Conservation (phyloP, 2,888 invertebrate genomes). For the Sturmia bella region DNA sequence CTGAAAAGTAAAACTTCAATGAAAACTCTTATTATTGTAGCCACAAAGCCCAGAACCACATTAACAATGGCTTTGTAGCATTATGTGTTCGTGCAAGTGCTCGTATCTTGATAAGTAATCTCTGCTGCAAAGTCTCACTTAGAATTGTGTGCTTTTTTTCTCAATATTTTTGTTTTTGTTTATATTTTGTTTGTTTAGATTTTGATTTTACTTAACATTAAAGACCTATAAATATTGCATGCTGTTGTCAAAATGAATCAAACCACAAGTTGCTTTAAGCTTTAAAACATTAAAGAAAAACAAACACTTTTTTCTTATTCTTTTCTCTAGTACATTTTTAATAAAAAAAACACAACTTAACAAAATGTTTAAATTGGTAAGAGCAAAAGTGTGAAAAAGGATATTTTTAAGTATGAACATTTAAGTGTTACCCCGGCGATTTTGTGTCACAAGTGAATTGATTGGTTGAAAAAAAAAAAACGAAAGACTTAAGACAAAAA, state of each 20-base stretch:
- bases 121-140: conserved; percentile 28
- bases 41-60: too few relatives aligned
- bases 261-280: conserved; percentile 79
- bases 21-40: conserved; percentile 26
- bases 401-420: background rate
- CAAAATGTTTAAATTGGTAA: conserved; percentile 83
- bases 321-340: conserved; percentile 38
- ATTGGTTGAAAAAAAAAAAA: conserved; percentile 6
- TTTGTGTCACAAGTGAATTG: conserved; percentile 7
- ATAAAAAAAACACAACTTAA: conserved; percentile 22
- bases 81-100: background rate
- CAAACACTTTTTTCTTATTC: conserved; percentile 74
- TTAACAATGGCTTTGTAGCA: conserved; percentile 1
- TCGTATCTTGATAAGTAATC: conserved; percentile 12
- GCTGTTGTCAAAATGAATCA: conserved; percentile 77
- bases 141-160: conserved; percentile 55
- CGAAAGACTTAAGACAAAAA: conserved; percentile 71
- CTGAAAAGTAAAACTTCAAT: conserved; percentile 14
- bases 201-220: conserved; percentile 71
- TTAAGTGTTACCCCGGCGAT: conserved; percentile 18
- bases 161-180: conserved; percentile 36
- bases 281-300: conserved; percentile 71
- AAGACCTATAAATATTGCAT: conserved; percentile 80
- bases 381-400: conserved; percentile 58
- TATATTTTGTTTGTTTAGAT: conserved; percentile 69